Conservation (phyloP, 2,888 invertebrate species). For the Archips xylosteana region DNA sequence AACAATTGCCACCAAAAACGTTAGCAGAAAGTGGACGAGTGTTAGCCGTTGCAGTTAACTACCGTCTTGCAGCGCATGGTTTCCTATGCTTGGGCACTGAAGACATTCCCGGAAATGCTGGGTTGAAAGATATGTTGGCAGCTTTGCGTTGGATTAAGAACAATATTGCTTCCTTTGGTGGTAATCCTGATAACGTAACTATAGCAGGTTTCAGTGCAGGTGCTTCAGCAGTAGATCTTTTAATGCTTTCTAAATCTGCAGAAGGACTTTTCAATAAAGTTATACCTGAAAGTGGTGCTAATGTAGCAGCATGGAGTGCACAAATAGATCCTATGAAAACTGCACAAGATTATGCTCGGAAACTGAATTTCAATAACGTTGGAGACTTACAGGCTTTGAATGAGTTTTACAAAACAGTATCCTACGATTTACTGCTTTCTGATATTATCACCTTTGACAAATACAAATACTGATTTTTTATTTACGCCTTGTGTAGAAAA, state of each 20-base stretch:
- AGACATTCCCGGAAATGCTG: constrained; percentile 42
- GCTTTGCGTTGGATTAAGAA: constrained; percentile 23
- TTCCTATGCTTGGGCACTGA: constrained; percentile 42
- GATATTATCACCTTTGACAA: not conserved
- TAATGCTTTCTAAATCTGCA: constrained; percentile 14
- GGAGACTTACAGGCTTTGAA: not conserved
- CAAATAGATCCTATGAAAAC: constrained; percentile 8
- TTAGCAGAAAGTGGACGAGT: constrained; percentile 13
- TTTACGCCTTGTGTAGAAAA: constrained; percentile 23
- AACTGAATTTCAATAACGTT: constrained; percentile 1
- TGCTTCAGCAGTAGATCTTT: constrained; percentile 8
- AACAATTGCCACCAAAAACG: not conserved
- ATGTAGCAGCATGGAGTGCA: not conserved
- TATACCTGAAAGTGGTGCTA: constrained; percentile 1
- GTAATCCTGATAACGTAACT: constrained; percentile 24
- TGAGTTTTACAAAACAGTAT: constrained; percentile 20
- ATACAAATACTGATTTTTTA: not conserved
- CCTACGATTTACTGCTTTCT: constrained; percentile 15
- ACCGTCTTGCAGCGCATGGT: constrained; percentile 39
- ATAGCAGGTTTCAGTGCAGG: constrained; percentile 25
- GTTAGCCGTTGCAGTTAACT: constrained; percentile 36
- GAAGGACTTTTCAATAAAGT: constrained; percentile 23
- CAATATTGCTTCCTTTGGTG: constrained; percentile 25
- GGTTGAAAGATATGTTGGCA: constrained; percentile 16
- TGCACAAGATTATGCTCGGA: constrained; percentile 5